Conservation (phyloP, 2,113 vertebrate genomes). For the Hemichromis elongatus region DNA sequence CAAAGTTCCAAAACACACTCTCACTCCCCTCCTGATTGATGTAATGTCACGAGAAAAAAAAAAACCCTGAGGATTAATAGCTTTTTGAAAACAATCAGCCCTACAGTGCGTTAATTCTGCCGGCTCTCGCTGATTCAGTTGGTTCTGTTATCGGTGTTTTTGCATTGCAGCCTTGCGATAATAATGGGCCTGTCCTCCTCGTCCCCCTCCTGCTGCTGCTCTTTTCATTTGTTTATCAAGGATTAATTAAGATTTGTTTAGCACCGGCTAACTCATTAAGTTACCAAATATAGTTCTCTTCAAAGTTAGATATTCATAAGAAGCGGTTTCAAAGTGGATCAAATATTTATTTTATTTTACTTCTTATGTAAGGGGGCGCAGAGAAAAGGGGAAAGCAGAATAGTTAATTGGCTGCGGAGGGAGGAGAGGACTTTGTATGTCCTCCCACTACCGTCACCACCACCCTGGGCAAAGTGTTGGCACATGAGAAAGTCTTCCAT, state of each 20-base stretch:
- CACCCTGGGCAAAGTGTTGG: not conserved
- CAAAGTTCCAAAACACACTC: not conserved
- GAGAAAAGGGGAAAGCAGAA: not conserved
- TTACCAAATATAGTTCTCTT: constrained; percentile 34
- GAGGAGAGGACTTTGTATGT: not conserved
- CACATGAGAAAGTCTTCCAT: not conserved
- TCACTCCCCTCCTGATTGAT: not conserved
- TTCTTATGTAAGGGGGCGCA: not conserved
- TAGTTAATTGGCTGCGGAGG: not conserved
- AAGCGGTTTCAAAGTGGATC: constrained; percentile 35
- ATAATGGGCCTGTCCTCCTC: not conserved
- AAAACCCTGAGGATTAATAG: not conserved
- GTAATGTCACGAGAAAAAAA: not conserved
- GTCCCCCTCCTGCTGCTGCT: not conserved
- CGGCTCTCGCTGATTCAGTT: constrained; percentile 4
- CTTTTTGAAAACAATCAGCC: not conserved
- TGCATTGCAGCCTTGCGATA: not conserved
- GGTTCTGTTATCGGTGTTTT: not conserved
- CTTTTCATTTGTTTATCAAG: constrained; percentile 37
- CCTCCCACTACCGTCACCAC: not conserved
- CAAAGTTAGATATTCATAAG: constrained; percentile 39
- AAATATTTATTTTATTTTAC: constrained; percentile 39
- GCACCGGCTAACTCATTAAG: constrained; percentile 37
- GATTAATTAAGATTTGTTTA: constrained; percentile 48
- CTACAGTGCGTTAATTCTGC: not conserved